Percentiles rank a stretch among this genome's conserved stretches.
phyloP scores from a whole-genome alignment of 2,113 vertebrate species.

The Neofelis nebulosa region DNA sequence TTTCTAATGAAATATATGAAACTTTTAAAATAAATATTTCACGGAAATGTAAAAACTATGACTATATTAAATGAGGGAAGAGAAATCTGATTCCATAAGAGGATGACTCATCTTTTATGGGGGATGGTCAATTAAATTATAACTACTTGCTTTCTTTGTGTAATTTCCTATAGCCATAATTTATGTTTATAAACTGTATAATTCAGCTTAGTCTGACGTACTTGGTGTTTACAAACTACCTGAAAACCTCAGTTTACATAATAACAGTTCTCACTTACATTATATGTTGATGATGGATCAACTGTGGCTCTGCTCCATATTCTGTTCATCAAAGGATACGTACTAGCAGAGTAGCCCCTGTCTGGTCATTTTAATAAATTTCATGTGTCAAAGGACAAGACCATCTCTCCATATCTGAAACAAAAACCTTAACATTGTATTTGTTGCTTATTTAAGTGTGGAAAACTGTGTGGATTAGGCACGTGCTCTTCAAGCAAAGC shows the following conservation, averaged over 20 bases:
- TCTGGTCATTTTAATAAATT: not conserved
- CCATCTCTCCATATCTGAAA: not conserved
- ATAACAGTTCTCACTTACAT: not conserved
- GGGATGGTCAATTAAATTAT: not conserved
- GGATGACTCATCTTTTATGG: not conserved
- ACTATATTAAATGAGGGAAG: not conserved
- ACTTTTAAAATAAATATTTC: not conserved
- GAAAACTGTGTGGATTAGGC: not conserved
- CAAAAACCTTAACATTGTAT: not conserved
- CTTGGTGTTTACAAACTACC: not conserved
- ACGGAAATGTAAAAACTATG: not conserved
- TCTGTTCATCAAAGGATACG: not conserved
- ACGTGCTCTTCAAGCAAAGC: not conserved
- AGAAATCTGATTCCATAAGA: not conserved
- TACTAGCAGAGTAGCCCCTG: not conserved
- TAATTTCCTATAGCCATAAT: not conserved
- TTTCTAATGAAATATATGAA: conserved; percentile 56
- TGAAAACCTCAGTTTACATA: not conserved
- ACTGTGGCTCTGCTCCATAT: not conserved
- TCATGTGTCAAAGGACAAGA: not conserved
- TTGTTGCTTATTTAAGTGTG: not conserved
- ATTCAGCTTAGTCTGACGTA: not conserved
- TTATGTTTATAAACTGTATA: not conserved
- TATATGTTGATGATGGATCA: not conserved
- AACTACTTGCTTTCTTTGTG: not conserved